phyloP scores from a whole-genome alignment of 2,797 vertebrate species.

The Etheostoma nigrum region DNA sequence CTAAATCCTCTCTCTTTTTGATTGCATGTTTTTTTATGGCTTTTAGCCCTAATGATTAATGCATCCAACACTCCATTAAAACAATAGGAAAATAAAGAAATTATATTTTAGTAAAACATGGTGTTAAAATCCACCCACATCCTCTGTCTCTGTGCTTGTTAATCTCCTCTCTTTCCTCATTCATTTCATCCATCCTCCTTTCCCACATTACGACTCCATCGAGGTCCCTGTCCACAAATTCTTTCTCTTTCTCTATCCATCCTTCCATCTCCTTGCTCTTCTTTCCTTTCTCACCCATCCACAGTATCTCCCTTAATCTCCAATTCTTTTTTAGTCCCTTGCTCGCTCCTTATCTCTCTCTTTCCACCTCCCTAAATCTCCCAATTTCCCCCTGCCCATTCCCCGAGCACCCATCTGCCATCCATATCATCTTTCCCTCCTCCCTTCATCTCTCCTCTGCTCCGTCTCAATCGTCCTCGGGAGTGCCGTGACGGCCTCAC shows the following conservation, averaged over 20 bases:
- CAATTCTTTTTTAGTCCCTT: slow-evolving; percentile 24
- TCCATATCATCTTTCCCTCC: slow-evolving; percentile 48
- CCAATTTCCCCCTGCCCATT: slow-evolving; percentile 43
- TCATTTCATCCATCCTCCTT: slow-evolving; percentile 18
- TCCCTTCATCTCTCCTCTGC: slow-evolving; percentile 42
- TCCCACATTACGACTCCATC: slow-evolving; percentile 3
- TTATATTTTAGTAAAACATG: slow-evolving; percentile 28
- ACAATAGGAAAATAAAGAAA: slow-evolving; percentile 43
- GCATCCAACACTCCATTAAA: slow-evolving; percentile 32
- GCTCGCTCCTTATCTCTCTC: slow-evolving; percentile 29
- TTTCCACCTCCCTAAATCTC: slow-evolving; percentile 54
- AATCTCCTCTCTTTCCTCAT: not conserved
- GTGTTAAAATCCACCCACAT: slow-evolving; percentile 30
- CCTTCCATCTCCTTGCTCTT: slow-evolving; percentile 13
- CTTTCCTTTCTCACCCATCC: slow-evolving; percentile 18
- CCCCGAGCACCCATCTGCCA: slow-evolving; percentile 56
- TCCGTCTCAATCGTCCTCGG: slow-evolving; percentile 67
- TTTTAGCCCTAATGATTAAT: slow-evolving; percentile 44
- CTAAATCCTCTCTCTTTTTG: slow-evolving; percentile 29
- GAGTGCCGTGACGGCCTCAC: slow-evolving; percentile 57
- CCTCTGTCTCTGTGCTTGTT: slow-evolving; percentile 3
- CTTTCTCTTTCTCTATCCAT: slow-evolving; percentile 14
- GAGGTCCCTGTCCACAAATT: slow-evolving; percentile 19
- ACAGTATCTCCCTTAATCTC: slow-evolving; percentile 12
- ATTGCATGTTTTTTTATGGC: slow-evolving; percentile 26